Conservation (phyloP, 1,140 invertebrate genomes). For the Caenorhabditis inopinata region DNA sequence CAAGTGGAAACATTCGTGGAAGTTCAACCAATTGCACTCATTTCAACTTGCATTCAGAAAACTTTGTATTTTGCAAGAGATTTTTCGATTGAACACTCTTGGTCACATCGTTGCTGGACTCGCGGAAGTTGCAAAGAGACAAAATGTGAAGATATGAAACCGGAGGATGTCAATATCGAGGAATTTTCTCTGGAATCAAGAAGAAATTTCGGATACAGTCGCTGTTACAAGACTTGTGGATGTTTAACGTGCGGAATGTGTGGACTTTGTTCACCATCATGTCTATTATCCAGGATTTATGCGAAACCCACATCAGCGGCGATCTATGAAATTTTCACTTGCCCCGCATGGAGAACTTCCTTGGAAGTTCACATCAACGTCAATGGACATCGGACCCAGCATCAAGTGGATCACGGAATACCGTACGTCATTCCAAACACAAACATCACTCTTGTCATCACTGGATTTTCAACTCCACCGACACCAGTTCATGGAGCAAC, state of each 20-base stretch:
- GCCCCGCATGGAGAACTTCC: background rate
- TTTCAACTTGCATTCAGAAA: background rate
- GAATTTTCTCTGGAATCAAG: background rate
- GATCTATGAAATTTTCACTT: background rate
- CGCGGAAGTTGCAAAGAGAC: background rate
- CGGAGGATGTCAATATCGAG: background rate
- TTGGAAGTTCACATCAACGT: background rate
- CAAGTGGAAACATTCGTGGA: background rate
- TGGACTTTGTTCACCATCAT: background rate
- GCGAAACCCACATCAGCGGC: background rate
- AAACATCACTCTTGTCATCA: background rate
- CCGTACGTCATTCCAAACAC: background rate
- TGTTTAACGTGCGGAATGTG: background rate
- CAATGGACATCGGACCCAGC: background rate
- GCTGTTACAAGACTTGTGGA: background rate
- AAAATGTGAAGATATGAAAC: background rate
- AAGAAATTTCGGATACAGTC: background rate
- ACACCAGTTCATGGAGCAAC: background rate
- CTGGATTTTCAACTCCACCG: background rate
- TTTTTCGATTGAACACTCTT: background rate
- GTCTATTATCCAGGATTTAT: background rate
- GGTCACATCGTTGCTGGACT: background rate
- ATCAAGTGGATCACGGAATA: too few species aligned
- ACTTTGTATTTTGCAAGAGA: background rate
- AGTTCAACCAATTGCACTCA: background rate